Evolutionary conservation across 2,797 vertebrate genomes (phyloP).

Genomic region (Scomberomorus guttatus): DNA sequence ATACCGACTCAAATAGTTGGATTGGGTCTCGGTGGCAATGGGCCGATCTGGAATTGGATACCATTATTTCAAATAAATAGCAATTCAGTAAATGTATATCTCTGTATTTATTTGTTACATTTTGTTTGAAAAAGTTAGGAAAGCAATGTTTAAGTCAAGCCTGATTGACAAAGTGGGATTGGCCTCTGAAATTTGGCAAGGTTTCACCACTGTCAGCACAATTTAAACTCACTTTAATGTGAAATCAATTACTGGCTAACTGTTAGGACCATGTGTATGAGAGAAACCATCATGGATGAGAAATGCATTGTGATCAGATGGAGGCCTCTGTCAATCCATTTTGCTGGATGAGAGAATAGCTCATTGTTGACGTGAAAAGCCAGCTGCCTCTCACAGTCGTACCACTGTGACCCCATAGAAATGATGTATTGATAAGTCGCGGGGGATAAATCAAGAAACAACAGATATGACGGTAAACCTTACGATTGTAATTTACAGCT

Average conservation of each 20-base stretch:
- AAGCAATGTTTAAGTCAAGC: no score
- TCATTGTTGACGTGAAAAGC: conserved; percentile 11
- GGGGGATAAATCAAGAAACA: neutral
- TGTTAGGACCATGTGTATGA: conserved; percentile 9
- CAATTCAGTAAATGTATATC: no score
- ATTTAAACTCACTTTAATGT: conserved; percentile 54
- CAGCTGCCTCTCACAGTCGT: neutral
- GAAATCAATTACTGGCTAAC: conserved; percentile 58
- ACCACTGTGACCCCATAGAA: neutral
- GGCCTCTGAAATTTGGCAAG: no score
- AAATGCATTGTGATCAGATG: conserved; percentile 32
- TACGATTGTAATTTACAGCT: no score
- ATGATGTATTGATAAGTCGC: neutral
- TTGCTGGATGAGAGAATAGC: neutral
- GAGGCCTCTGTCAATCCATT: conserved; percentile 22
- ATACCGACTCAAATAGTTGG: no score
- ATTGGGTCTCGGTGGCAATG: no score
- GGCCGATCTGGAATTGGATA: no score
- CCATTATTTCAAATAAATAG: no score
- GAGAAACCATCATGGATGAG: conserved; percentile 5
- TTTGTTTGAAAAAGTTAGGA: no score
- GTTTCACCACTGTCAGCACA: conserved; percentile 8
- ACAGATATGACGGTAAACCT: neutral
- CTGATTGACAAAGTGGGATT: no score
- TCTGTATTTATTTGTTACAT: no score